Evolutionary conservation across 2,113 vertebrate species (phyloP).

Genomic region (Cyphomyrus plagiostoma): DNA sequence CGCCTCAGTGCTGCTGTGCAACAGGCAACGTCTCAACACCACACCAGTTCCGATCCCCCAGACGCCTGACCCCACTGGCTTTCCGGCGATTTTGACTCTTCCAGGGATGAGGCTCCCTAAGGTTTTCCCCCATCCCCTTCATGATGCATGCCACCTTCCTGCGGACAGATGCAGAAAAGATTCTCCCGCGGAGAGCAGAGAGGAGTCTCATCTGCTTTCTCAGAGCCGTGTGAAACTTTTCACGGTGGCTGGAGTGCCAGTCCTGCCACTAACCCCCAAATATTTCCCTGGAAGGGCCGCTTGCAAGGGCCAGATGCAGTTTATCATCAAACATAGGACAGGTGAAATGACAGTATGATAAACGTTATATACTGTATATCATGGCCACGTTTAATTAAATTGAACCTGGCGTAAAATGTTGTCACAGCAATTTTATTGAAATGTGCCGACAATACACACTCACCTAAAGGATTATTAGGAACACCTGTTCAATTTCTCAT

Average conservation of each 20-base stretch:
- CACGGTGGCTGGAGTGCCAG: not conserved
- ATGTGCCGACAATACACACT: too few relatives aligned
- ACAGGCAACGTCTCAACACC: too few relatives aligned
- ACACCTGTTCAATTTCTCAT: too few relatives aligned
- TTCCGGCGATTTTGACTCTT: not conserved
- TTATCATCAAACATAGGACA: not conserved
- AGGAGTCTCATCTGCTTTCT: not conserved
- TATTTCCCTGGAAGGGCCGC: not conserved
- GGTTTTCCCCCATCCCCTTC: not conserved
- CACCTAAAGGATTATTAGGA: too few relatives aligned
- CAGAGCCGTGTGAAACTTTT: not conserved
- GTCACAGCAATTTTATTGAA: too few relatives aligned
- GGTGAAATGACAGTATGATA: not conserved
- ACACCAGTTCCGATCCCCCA: not conserved
- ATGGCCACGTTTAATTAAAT: not conserved
- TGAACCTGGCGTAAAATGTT: too few relatives aligned
- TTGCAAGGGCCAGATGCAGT: not conserved
- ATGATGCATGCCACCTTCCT: not conserved
- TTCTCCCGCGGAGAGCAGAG: not conserved
- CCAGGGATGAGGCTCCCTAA: not conserved
- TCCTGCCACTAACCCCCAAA: not conserved
- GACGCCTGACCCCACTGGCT: not conserved
- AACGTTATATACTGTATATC: not conserved
- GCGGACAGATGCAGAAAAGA: not conserved
- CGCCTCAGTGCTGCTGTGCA: not conserved